phyloP scores from a whole-genome alignment of 35 echinoderm and acorn worm genomes.

The Ophiothrix spiculata region DNA sequence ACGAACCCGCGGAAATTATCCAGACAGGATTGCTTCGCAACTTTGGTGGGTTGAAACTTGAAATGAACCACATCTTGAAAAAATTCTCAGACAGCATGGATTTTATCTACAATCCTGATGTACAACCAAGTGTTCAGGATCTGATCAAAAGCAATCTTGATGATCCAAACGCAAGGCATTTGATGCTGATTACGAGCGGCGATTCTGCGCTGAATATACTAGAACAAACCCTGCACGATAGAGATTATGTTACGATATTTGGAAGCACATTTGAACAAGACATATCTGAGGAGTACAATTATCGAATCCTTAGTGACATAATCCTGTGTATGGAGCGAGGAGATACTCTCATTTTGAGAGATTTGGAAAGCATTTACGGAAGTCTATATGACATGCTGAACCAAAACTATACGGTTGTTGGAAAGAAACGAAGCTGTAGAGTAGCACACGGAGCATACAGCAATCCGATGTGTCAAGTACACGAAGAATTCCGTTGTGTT shows the following conservation, averaged over 20 bases:
- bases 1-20: background rate
- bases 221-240: background rate
- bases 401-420: constrained; percentile 35
- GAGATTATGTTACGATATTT: constrained; percentile 12
- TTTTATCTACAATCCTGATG: background rate
- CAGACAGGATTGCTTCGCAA: constrained; percentile 28
- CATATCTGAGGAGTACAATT: constrained; percentile 41
- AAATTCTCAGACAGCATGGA: constrained; percentile 13
- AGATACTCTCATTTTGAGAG: constrained; percentile 12
- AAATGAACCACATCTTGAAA: constrained; percentile 27
- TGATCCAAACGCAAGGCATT: constrained; percentile 20
- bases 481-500: constrained; percentile 24
- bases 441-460: constrained; percentile 22
- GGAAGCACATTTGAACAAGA: constrained; percentile 40
- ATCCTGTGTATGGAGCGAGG: constrained; percentile 47
- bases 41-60: constrained; percentile 30
- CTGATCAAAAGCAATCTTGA: constrained; percentile 32
- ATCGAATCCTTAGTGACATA: constrained; percentile 20
- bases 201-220: constrained; percentile 39
- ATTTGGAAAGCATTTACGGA: constrained; percentile 32
- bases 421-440: constrained; percentile 31
- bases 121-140: background rate
- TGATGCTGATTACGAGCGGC: constrained; percentile 41
- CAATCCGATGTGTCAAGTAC: constrained; percentile 42
- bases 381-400: constrained; percentile 48